Evolutionary conservation across 2,888 invertebrate genomes (phyloP).

Genomic region (Lithophane semibrunnea): DNA sequence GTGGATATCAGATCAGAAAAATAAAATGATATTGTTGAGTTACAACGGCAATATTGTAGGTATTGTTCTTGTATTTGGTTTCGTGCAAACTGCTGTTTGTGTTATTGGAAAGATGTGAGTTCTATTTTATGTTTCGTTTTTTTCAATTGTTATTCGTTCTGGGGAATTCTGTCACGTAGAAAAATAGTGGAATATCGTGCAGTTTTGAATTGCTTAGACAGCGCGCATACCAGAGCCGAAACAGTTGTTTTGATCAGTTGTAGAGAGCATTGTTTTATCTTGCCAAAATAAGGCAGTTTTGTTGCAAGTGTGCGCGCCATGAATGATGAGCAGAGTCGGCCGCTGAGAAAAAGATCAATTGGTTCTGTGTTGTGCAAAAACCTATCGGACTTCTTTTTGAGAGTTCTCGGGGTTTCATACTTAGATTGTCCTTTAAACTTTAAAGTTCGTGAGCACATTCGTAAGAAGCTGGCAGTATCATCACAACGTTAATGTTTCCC

Average conservation of each 20-base stretch:
- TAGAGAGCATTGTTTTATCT: background rate
- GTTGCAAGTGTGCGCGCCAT: background rate
- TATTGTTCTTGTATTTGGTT: slow-evolving; percentile 29
- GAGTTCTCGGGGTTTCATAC: background rate
- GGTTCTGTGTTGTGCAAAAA: background rate
- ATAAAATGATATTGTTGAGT: slow-evolving; percentile 52
- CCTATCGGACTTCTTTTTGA: background rate
- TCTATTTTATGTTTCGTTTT: slow-evolving; percentile 2
- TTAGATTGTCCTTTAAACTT: background rate
- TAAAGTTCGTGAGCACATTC: background rate
- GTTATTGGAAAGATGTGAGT: slow-evolving; percentile 26
- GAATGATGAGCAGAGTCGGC: background rate
- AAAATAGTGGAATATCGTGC: slow-evolving; percentile 11
- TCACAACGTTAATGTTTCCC: too few relatives aligned
- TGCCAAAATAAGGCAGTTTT: background rate
- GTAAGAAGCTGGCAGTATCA: background rate
- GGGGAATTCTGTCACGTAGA: slow-evolving; percentile 18
- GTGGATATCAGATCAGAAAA: slow-evolving; percentile 41
- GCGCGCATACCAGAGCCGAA: background rate
- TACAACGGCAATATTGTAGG: slow-evolving; percentile 22
- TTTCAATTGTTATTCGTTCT: slow-evolving; percentile 1
- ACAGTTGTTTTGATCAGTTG: background rate
- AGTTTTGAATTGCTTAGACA: slow-evolving; percentile 20
- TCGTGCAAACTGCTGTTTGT: slow-evolving; percentile 10
- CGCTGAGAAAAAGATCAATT: background rate